Base-by-base conservation (phyloP, 2,797 vertebrate genomes). In the Glossophaga mutica region DNA sequence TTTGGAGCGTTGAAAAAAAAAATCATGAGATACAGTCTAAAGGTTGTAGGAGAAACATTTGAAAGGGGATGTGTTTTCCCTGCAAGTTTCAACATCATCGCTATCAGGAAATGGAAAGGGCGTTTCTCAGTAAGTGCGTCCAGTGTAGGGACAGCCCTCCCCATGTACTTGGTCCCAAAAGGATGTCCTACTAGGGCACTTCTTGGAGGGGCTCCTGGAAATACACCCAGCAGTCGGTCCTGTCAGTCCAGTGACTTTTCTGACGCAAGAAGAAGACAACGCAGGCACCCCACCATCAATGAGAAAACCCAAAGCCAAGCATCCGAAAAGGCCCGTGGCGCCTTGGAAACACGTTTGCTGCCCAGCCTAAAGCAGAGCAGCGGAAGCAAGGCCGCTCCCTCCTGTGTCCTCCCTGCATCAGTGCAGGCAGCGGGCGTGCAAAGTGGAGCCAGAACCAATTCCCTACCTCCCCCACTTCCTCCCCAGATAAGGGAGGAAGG, bases 21-120 rank as follows among this genome's bases (percentile, higher is more conserved):
- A 85, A 87, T 70, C 81, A 96, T 62, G 70, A 76, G 90, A 91
- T 65, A 77, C 39, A 87, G 79, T 82, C 77, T 96, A 91, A 95
- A 95, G 59, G 59, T 89, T 94, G 86, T 68, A 95, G 85, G 46
- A 96, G 91, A 88, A 92, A 88, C 24, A 18, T 68, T 16, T 62
- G 65, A 92, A 96, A 97, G 65, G 68, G 77, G 90, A 91, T 84
- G 42, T 96, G 57, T 95, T 95, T 96, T 89, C 87, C 77, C 88
- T 15, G 1, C 68, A 93, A 87, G 85, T 95, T 96, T 95, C 94
- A 94, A 96, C 88, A 96, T 95, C 57, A 78, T 96, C 73, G 68
- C 57, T 70, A 70, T 85, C 65, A 85, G 95, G 95, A 96, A 97
- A 92, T 9, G 42, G 92, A 94, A 94, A 96, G 92, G 95, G 94